Base-by-base conservation (phyloP, 2,113 vertebrate genomes). In the Pongo pygmaeus region DNA sequence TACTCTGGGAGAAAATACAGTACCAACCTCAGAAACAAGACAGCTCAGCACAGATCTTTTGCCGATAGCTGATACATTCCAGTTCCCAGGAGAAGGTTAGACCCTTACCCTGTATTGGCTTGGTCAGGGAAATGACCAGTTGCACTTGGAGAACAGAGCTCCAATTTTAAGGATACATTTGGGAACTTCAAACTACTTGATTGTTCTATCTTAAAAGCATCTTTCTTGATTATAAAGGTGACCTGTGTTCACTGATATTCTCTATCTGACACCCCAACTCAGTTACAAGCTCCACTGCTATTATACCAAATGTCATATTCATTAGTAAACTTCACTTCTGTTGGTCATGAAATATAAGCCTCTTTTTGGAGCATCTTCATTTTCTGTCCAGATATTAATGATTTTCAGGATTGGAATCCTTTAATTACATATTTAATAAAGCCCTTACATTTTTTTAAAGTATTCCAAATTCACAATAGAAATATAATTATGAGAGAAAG, bases 101-200 rank as follows among this genome's bases (percentile, higher is more conserved):
- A 78, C 61, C 61, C 61, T 64, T 64, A 30, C 25, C 43, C 75
- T 64, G 2, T 40, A 23, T 75, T 40, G n/a, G 12, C 84, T 79
- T 93, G 38, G 25, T 85, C 25, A 59, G 40, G 57, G 9, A 43
- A 84, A 87, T 16, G 11, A 40, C 55, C 75, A 72, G 2, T 43
- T 93, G 55, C 27, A 48, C 50, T 32, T 92, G 61, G 70, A 91
- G 38, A 67, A 69, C 11, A 86, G n/a, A 78, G 69, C 38, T 93
- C 59, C 78, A 57, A 6, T 91, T 96, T 79, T 40, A 89, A 67
- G 86, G 84, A 77, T 50, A 78, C 40, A 69, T 18, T 85, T 93
- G n/a, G 67, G 57, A 94, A 87, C 52, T 97, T 97, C 74, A 70
- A 94, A 57, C 40, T 81, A 64, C 14, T 84, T 96, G 35, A 85